Evolutionary conservation across 2,888 invertebrate species (phyloP).

Genomic region (Cosmia trapezina): DNA sequence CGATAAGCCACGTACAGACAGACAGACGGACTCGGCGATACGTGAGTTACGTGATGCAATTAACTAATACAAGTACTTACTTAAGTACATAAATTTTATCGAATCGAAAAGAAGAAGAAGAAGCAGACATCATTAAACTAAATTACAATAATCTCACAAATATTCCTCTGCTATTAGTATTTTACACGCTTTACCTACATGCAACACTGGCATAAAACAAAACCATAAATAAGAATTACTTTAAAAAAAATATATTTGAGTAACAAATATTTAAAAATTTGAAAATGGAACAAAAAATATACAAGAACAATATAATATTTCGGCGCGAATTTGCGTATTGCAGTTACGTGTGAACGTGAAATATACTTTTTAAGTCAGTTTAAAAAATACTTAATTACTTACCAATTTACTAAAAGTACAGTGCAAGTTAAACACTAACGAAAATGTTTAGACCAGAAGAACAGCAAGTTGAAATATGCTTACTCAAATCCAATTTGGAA

Average conservation of each 20-base stretch:
- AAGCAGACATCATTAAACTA: background rate
- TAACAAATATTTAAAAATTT: background rate
- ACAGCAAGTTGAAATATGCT: constrained; percentile 83
- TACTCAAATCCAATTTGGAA: constrained; percentile 81
- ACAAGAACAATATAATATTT: background rate
- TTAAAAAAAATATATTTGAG: background rate
- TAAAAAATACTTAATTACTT: background rate
- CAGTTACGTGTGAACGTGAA: background rate
- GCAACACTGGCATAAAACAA: constrained; percentile 3
- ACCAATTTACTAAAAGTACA: background rate
- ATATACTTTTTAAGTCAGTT: background rate
- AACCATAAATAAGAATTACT: background rate
- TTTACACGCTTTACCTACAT: background rate
- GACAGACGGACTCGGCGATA: too few relatives aligned
- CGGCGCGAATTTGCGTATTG: background rate
- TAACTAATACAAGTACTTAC: background rate
- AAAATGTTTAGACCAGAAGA: constrained; percentile 82
- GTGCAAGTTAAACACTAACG: background rate
- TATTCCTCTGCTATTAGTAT: too few relatives aligned
- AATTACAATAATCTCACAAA: background rate
- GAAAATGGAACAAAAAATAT: constrained; percentile 12
- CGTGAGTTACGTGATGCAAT: background rate
- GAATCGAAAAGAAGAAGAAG: background rate
- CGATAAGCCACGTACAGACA: too few relatives aligned
- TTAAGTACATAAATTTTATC: background rate